phyloP scores from a whole-genome alignment of 2,888 invertebrate species.

The Tetranychus truncatus region DNA sequence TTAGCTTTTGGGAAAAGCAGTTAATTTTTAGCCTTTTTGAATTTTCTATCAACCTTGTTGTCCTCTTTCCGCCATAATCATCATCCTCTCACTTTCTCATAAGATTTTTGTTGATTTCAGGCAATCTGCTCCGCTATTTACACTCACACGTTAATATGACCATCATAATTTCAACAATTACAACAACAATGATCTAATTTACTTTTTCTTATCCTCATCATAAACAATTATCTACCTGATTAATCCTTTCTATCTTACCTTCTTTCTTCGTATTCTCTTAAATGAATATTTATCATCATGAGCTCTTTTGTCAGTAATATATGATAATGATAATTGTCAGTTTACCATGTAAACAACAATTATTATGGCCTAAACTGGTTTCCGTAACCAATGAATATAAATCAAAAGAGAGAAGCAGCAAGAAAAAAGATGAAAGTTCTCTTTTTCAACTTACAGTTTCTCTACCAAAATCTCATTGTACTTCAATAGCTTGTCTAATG shows the following conservation, averaged over 20 bases:
- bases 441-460: no score
- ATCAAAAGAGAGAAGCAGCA: neutral
- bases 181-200: neutral
- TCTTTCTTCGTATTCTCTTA: neutral
- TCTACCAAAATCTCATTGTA: no score
- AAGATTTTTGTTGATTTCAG: no score
- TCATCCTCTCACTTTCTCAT: neutral
- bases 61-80: neutral
- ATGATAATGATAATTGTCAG: neutral
- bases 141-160: neutral
- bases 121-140: no score
- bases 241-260: neutral
- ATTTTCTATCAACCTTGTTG: neutral
- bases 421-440: neutral
- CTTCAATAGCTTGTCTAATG: no score
- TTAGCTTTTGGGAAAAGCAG: neutral
- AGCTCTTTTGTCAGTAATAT: neutral
- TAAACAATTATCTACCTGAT: constrained; percentile 1
- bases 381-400: neutral
- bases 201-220: neutral
- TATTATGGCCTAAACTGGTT: neutral
- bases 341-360: neutral
- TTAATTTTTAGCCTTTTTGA: neutral
- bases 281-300: neutral
- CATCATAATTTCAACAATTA: neutral